Conservation (phyloP, 2,888 invertebrate species). For the Dynastes grantii region DNA sequence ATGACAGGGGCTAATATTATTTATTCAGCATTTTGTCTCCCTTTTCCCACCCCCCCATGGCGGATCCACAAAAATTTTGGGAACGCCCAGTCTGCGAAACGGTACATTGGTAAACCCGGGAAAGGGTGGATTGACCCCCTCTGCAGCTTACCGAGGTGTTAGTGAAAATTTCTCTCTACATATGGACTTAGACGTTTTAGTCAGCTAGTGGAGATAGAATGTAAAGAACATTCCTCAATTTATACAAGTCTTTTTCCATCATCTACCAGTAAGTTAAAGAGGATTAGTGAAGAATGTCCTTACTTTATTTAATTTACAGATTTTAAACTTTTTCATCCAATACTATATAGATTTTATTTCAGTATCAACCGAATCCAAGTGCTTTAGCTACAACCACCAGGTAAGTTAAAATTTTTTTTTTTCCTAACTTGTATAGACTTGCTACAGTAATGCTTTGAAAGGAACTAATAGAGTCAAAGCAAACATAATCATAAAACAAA, state of each 20-base stretch:
- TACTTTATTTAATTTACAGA: no score
- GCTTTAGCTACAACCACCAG: background rate
- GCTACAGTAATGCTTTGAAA: conserved; percentile 37
- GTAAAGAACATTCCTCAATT: no score
- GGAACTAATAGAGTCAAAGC: conserved; percentile 35
- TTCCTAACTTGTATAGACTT: background rate
- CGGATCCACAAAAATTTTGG: conserved; percentile 47
- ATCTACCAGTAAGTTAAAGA: no score
- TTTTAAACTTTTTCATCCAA: background rate
- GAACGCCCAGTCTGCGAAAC: conserved; percentile 41
- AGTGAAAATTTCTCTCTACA: conserved; percentile 12
- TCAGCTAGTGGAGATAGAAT: background rate
- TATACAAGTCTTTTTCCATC: no score
- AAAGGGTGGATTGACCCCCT: conserved; percentile 16
- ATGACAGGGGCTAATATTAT: conserved; percentile 60
- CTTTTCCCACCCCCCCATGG: no score
- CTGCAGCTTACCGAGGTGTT: conserved; percentile 16
- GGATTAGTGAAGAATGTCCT: no score
- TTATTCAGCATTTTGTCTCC: conserved; percentile 56
- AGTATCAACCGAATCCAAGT: background rate
- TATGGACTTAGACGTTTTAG: conserved; percentile 1
- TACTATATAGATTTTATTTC: background rate
- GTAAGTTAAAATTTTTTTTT: background rate
- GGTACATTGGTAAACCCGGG: conserved; percentile 31
- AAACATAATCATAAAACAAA: background rate